Evolutionary conservation across 1,140 invertebrate genomes (phyloP).

Genomic region (Contarinia nasturtii): DNA sequence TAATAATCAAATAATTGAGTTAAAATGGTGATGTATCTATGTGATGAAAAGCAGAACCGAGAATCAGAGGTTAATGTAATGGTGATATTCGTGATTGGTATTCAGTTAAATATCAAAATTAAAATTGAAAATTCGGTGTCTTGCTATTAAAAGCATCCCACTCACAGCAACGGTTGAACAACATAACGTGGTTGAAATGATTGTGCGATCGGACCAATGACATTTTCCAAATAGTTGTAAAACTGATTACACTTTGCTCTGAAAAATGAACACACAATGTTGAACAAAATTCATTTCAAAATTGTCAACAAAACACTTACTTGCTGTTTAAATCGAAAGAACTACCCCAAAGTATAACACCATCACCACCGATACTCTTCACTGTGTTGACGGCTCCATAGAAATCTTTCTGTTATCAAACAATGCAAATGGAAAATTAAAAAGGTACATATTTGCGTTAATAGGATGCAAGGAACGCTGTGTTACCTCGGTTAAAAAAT

Average conservation of each 20-base stretch:
- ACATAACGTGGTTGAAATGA: constrained; percentile 2
- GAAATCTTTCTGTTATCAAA: constrained; percentile 31
- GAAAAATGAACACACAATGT: background rate
- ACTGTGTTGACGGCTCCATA: constrained; percentile 30
- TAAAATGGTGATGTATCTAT: too few relatives aligned
- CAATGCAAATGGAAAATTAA: too few relatives aligned
- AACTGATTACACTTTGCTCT: constrained; percentile 38
- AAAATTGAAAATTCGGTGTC: too few relatives aligned
- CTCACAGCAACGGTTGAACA: too few relatives aligned
- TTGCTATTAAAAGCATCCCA: background rate
- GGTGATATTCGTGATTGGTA: too few relatives aligned
- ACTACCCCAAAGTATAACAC: constrained; percentile 53
- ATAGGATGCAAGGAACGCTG: too few relatives aligned
- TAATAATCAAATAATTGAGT: too few relatives aligned
- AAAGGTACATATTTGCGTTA: background rate
- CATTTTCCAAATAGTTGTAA: constrained; percentile 32
- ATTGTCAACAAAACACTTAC: background rate
- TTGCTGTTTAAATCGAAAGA: constrained; percentile 42
- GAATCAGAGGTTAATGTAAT: too few relatives aligned
- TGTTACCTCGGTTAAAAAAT: constrained; percentile 32
- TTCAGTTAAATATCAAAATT: too few relatives aligned
- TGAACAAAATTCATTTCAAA: background rate
- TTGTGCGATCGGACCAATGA: constrained; percentile 33
- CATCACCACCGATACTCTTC: constrained; percentile 31
- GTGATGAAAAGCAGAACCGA: too few relatives aligned